Evolutionary conservation across 2,888 invertebrate genomes (phyloP).

Genomic region (Acanthoscelides obtectus): DNA sequence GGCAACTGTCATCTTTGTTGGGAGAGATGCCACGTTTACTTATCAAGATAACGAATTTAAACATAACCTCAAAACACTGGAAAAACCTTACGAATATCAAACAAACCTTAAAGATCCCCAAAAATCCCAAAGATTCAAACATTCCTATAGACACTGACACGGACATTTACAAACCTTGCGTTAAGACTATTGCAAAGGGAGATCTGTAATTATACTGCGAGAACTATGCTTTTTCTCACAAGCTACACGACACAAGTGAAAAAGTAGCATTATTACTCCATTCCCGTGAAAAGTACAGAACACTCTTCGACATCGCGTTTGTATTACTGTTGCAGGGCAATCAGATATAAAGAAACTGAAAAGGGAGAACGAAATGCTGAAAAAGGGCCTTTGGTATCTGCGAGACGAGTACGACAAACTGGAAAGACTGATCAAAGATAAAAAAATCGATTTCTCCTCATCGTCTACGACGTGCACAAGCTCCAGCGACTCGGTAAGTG

Average conservation of each 20-base stretch:
- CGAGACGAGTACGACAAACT: slow-evolving; percentile 85
- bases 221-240: no score
- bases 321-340: slow-evolving; percentile 59
- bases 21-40: no score
- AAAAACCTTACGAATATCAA: no score
- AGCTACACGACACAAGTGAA: neutral
- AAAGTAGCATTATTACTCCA: neutral
- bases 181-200: no score
- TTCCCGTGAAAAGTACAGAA: neutral
- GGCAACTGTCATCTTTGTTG: no score
- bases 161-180: no score
- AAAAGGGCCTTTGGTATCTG: slow-evolving; percentile 80
- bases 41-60: no score
- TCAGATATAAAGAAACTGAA: slow-evolving; percentile 85
- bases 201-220: no score
- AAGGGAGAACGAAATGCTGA: slow-evolving; percentile 81
- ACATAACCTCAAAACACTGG: no score
- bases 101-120: no score
- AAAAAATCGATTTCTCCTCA: slow-evolving; percentile 42
- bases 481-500: slow-evolving; percentile 39
- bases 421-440: slow-evolving; percentile 69
- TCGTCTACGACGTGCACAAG: slow-evolving; percentile 56
- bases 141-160: no score
- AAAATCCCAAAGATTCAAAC: no score
- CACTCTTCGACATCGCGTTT: neutral